These are phyloP conservation scores for Climacteris rufus DNA, from an alignment of 2,113 vertebrate genomes.

Conservation along the genomic window DNA sequence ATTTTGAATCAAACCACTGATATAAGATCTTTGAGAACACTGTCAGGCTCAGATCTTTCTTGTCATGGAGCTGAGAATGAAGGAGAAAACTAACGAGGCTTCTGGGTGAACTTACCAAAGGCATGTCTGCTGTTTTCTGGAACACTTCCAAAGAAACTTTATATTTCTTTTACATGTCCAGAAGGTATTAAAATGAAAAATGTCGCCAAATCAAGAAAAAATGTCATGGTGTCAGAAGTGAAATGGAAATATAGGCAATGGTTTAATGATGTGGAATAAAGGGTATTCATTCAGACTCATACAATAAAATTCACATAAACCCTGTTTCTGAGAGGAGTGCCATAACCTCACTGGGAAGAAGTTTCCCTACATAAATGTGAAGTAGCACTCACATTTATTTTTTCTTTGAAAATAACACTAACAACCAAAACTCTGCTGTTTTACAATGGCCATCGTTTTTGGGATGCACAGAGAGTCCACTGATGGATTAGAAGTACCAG, in stretches of 20 bases:
- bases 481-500: neutral
- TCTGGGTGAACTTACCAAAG: neutral
- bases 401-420: neutral
- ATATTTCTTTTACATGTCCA: neutral
- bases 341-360: neutral
- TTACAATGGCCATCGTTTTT: neutral
- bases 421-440: neutral
- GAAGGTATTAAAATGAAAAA: neutral
- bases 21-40: neutral
- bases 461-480: no score
- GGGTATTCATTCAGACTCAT: neutral
- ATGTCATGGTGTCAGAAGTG: rapidly evolving
- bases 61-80: neutral
- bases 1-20: neutral
- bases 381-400: neutral
- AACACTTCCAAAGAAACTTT: neutral
- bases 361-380: neutral
- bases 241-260: neutral
- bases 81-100: neutral
- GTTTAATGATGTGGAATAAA: neutral
- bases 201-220: neutral
- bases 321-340: neutral
- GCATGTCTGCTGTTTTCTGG: neutral
- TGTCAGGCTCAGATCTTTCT: neutral
- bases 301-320: neutral